Evolutionary conservation across 2,797 vertebrate genomes (phyloP), one percentile per base, ranked within the genome.

Genomic region (Urophycis tenuis): DNA sequence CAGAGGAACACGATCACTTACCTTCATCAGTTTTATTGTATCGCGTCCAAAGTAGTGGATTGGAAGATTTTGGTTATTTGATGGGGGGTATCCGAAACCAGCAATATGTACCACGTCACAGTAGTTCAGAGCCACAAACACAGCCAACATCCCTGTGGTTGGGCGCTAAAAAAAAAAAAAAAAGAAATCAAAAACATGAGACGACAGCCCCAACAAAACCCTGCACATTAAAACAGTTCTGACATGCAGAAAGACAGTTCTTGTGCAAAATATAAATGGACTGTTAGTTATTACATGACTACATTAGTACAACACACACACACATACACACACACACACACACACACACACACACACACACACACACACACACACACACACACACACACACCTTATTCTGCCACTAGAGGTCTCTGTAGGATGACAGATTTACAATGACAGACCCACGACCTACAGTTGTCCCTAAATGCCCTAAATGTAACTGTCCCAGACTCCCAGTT

Each of bases 111-210:
- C 95, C 78, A 95, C 81, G 41, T 98, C 96, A 1, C 97, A 98
- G 89, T 97, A 95, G 90, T 97, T 97, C 70, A 99, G 93, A 0
- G 97, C 96, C 81, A 98, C 85, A 17, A 96, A 96, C 83, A 99
- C 94, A 73, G 96, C 96, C 33, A 99, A 74, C 82, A 98, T 90
- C 3, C 97, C 97, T 0, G 96, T 96, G 74, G 96, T 97, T 4
- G 93, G 93, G 81, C 93, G 92, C 45, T 93, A 94, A 96, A 88
- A n/a, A 39, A 87, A 69, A 81, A 74, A 41, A 78, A 41, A 41
- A 41, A 3, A 15, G 17, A 41, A 41, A 41, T 17, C 17, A 1
- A 41, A 41, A 41, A 41, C 15, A 19, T 49, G 41, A 49, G 41
- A 32, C 12, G 31, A 31, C 45, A 80, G 71, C 14, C 5, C 2